Evolutionary conservation across 2,888 invertebrate genomes (phyloP), one percentile per base, ranked within the genome.

Genomic region (Parnassius apollo): DNA sequence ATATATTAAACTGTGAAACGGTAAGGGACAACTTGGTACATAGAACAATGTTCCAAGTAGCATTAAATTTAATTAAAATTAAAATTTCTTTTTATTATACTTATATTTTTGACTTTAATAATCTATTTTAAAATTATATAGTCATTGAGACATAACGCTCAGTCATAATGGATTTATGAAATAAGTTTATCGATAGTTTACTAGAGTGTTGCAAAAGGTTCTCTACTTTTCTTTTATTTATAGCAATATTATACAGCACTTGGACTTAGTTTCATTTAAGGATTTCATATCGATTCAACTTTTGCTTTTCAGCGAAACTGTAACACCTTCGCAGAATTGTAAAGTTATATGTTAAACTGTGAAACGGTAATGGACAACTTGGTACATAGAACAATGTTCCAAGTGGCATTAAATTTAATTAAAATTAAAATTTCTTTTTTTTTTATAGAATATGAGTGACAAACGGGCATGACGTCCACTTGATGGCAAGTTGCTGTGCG

Each of bases 211-310:
- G 35, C 10, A 10, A 35, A 46, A 59, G 73, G 71, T 77, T 76
- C 69, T 69, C 69, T 74, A 77, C 74, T 80, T 81, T 72, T 75
- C 75, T 75, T 75, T 82, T 82, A 84, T 83, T 83, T 84, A 84
- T 81, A 72, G 78, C 73, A 65, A 70, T 78, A 83, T 84, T 83
- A 85, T 85, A 78, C 84, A 76, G 72, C 68, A 72, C 68, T 60
- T 68, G 65, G 69, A 70, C 69, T 69, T 75, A 75, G 77, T 77
- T 53, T 46, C 46, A 59, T 59, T 59, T 46, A 46, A 35, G 52
- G 46, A 52, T 59, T 13, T 13, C 46, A 64, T 69, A 65, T 57
- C 59, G 48, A 67, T 69, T 63, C 63, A 69, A 69, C 59, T 66
- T 61, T 60, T 67, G 64, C 63, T 58, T 52, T 59, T 48, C 55